A percentile compares a stretch with the other conserved stretches of the same genome.
These are phyloP conservation scores for Bimastos eiseni DNA, from an alignment of 2,888 invertebrate species.

Conservation along the genomic window DNA sequence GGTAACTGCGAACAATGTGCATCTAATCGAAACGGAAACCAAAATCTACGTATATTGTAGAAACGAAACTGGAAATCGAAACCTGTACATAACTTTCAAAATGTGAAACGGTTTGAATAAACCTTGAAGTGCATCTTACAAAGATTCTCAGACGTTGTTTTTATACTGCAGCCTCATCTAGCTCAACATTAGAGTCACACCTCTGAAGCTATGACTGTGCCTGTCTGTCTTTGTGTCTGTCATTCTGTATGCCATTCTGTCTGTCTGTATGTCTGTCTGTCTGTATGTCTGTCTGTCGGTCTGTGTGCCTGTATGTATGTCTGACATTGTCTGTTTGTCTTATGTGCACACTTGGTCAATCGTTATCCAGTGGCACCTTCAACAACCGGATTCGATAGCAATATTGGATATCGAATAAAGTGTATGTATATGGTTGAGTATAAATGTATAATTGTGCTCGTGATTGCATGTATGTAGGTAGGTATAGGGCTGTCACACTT, in stretches of 20 bases:
- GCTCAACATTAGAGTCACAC: not conserved
- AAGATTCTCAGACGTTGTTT: not conserved
- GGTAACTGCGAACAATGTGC: not conserved
- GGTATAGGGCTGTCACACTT: no score
- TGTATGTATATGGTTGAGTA: no score
- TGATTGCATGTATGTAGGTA: no score
- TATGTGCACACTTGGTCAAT: no score
- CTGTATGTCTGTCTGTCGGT: not conserved
- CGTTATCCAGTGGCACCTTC: no score
- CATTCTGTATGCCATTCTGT: not conserved
- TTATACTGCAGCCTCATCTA: no score
- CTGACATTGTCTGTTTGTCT: no score
- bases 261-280: not conserved
- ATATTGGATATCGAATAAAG: no score
- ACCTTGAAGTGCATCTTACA: slow-evolving; percentile 5
- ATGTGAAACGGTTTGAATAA: not conserved
- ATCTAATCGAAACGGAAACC: not conserved
- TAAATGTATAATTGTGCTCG: no score
- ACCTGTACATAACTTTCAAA: not conserved
- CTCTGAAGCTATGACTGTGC: no score
- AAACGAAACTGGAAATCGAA: not conserved
- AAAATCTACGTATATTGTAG: not conserved
- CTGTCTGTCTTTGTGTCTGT: not conserved
- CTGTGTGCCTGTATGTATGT: not conserved
- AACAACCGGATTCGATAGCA: no score